Base-by-base conservation (phyloP, 1,140 invertebrate species). In the Zaprionus tsacasi region DNA sequence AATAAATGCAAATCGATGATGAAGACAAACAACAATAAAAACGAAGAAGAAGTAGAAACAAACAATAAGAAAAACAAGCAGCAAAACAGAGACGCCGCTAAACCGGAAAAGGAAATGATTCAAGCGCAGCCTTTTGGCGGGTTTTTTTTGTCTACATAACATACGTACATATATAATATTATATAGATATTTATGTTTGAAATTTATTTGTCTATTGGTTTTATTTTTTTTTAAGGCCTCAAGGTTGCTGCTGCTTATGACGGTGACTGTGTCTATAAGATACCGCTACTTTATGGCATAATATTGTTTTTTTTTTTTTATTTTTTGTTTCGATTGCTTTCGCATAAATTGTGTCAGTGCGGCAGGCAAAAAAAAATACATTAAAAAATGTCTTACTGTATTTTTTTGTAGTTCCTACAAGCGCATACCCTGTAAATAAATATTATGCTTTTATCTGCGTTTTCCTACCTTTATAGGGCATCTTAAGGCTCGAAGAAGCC, bases 51-150 rank as follows among this genome's bases (percentile, higher is more conserved):
- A 21, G 21, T 21, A 21, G 21, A 70, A 60, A 79, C 54, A 57
- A 57, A 30, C 13, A 50, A 55, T 27, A 38, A 57, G 38, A 57
- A 70, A 70, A 50, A 66, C 15, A 57, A 61, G 70, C 35, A 30
- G 35, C 21, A 55, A 70, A 72, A 63, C 60, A 79, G 61, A 79
- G 55, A 82, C 68, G 54, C 57, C 70, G 60, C 67, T 40, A 85
- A 86, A 88, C 83, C 83, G 82, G 82, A 87, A 87, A 87, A 88
- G 85, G 82, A 87, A 87, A 87, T 87, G 82, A 83, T 83, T 82
- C 63, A 79, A 82, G 64, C 72, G 61, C 61, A 73, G 48, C 36
- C 33, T 66, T 81, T 63, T 64, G 45, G 48, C 45, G 55, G 56
- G 50, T 67, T 69, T 78, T 60, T 63, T 66, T 64, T 38, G 59